phyloP scores from a whole-genome alignment of 2,797 vertebrate genomes.

The Chloroceryle amazona region DNA sequence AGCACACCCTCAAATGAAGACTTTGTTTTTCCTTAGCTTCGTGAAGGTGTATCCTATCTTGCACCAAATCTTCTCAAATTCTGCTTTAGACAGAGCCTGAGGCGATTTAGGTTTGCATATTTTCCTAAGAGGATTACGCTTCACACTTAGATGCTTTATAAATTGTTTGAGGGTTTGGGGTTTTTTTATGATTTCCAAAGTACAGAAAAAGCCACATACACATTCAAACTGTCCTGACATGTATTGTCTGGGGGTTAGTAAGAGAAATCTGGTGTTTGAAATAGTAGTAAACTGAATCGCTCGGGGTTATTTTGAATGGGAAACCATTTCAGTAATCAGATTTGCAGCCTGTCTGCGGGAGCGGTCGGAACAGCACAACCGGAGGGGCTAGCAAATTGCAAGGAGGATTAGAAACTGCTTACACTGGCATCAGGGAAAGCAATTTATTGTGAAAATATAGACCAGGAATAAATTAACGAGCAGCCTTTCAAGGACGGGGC shows the following conservation, averaged over 20 bases:
- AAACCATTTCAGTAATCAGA: constrained; percentile 37
- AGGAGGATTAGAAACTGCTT: constrained; percentile 38
- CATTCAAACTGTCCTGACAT: background rate
- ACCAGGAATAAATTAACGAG: background rate
- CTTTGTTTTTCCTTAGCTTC: background rate
- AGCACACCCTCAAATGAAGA: background rate
- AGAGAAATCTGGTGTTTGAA: constrained; percentile 8
- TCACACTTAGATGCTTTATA: constrained; percentile 33
- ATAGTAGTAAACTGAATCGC: background rate
- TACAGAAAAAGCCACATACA: accelerated
- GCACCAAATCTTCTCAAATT: constrained; percentile 6
- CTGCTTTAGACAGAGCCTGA: constrained; percentile 1
- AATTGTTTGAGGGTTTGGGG: background rate
- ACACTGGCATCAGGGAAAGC: background rate
- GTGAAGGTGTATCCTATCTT: background rate
- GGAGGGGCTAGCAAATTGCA: constrained; percentile 22
- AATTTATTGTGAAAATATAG: background rate
- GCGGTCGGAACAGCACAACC: constrained; percentile 11
- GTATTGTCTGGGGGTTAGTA: background rate
- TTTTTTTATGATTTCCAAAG: background rate
- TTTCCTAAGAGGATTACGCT: constrained; percentile 45
- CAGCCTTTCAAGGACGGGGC: background rate
- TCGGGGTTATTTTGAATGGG: background rate
- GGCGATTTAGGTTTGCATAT: constrained; percentile 37
- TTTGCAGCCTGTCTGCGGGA: background rate